Conservation (phyloP, 2,113 vertebrate genomes). For the Nibea coibor region DNA sequence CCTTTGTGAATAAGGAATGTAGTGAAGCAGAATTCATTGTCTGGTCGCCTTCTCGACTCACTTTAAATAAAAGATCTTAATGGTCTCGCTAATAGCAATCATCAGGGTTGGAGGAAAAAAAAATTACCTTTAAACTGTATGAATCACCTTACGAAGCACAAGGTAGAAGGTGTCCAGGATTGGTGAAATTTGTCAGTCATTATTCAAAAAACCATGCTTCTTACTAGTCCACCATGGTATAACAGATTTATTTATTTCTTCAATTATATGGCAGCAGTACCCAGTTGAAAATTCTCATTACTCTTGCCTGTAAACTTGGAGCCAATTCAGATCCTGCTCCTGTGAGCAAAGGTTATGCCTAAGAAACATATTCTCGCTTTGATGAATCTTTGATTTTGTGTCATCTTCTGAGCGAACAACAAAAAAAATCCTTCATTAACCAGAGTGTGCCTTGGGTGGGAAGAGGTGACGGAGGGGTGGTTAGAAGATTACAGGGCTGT, state of each 20-base stretch:
- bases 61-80: slow-evolving; percentile 11
- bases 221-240: neutral
- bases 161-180: neutral
- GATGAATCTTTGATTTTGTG: slow-evolving; percentile 66
- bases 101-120: slow-evolving; percentile 3
- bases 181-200: neutral
- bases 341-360: slow-evolving; percentile 25
- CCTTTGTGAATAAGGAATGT: slow-evolving; percentile 50
- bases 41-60: slow-evolving; percentile 10
- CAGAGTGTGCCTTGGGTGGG: slow-evolving; percentile 34
- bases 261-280: slow-evolving; percentile 5
- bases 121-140: slow-evolving; percentile 2
- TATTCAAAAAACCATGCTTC: neutral
- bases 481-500: slow-evolving; percentile 50
- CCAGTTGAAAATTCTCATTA: slow-evolving; percentile 3
- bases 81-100: slow-evolving; percentile 5
- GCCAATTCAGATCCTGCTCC: slow-evolving; percentile 19
- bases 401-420: slow-evolving; percentile 55
- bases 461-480: slow-evolving; percentile 20
- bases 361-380: slow-evolving; percentile 37
- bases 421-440: slow-evolving; percentile 61
- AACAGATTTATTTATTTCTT: neutral
- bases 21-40: slow-evolving; percentile 21
- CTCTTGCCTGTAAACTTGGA: slow-evolving; percentile 14
- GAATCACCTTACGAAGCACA: slow-evolving; percentile 2